Base-by-base conservation (phyloP, 2,888 invertebrate species). In the Machimus rusticus region DNA sequence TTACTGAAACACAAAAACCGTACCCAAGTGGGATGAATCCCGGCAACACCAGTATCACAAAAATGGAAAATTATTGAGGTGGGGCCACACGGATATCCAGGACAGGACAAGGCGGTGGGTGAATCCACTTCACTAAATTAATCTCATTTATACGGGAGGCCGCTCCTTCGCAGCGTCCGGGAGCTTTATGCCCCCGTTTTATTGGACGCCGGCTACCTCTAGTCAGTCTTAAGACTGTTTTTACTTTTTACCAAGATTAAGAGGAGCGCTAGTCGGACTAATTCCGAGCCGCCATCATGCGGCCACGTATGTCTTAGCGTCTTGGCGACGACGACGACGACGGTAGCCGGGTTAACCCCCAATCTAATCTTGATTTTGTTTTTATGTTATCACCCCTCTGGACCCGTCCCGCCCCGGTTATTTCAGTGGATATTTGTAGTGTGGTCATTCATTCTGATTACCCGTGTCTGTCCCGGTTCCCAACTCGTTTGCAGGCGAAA, bases 41-140 rank as follows among this genome's bases (percentile, higher is more conserved):
- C 8, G 37, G 74, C 74, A 85, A 74, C 74, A 74, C 74, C 85
- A 74, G 74, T 74, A 85, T 43, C 74, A 66, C 66, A 85, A 85
- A 85, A 85, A 85, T 85, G 85, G 85, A 85, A 85, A 85, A 85
- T 85, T 85, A 85, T 85, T 85, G 85, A 85, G 85, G 85, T 85
- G 74, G 85, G 46, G 23, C 66, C 19, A 23, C 74, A 43, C 46
- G 16, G 57, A 39, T 39, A 74, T 28, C n/a, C 23, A 31, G 43
- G 37, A 74, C 74, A 74, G 43, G 39, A n/a, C n/a, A n/a, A n/a
- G 19, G 43, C 3, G 43, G 46, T 6, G 19, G 46, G 28, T 16
- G 74, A 85, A 85, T 74, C 85, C 85, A 85, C 85, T 85, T 85
- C 85, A 85, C 43, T 85, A 85, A 85, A 85, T 85, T 85, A 85